Conservation (phyloP, 2,113 vertebrate genomes). For the Danio rerio region DNA sequence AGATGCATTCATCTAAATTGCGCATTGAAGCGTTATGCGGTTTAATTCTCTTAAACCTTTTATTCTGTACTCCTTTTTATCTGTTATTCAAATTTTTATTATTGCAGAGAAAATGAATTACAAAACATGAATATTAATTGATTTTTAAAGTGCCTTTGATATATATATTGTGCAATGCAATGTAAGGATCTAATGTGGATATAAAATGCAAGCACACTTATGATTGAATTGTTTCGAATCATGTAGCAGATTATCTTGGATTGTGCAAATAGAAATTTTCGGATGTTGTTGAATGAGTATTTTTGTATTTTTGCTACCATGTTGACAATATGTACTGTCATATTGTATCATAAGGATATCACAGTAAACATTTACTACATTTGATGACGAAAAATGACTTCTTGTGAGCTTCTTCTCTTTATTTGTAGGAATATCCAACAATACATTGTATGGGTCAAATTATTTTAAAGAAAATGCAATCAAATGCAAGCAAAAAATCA, state of each 20-base stretch:
- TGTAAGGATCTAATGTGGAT: too few species aligned
- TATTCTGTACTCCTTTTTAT: not conserved
- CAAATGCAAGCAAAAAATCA: too few species aligned
- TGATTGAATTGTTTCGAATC: not conserved
- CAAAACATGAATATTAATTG: not conserved
- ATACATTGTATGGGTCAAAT: too few species aligned
- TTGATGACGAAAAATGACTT: not conserved
- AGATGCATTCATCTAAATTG: not conserved
- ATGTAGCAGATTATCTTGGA: too few species aligned
- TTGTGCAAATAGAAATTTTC: too few species aligned
- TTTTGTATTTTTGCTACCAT: not conserved
- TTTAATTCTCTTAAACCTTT: not conserved
- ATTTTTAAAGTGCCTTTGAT: conserved; percentile 17
- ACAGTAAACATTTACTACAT: not conserved
- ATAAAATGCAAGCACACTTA: not conserved
- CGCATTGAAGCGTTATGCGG: not conserved
- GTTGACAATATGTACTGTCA: not conserved
- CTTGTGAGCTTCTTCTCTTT: not conserved
- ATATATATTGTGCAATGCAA: too few species aligned
- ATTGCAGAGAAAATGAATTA: not conserved
- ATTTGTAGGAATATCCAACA: too few species aligned
- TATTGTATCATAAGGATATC: not conserved
- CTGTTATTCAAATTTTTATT: not conserved
- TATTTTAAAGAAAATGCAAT: too few species aligned
- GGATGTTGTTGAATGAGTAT: not conserved